Evolutionary conservation across 2,797 vertebrate species (phyloP).

Genomic region (Megalops cyprinoides): DNA sequence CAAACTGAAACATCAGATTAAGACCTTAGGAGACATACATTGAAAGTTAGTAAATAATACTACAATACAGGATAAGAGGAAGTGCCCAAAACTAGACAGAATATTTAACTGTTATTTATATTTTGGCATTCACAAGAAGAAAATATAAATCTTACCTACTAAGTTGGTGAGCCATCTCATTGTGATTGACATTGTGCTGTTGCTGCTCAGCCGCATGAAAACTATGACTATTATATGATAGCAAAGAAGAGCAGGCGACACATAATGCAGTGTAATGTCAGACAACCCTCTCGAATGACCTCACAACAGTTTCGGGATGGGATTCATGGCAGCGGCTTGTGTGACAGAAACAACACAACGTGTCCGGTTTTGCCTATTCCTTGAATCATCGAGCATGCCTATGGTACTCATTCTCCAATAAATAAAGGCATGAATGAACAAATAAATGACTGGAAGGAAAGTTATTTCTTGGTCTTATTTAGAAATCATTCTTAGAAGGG

Average conservation of each 20-base stretch:
- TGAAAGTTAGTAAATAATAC: not conserved
- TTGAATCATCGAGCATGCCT: not conserved
- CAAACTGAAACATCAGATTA: slow-evolving; percentile 11
- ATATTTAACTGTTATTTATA: not conserved
- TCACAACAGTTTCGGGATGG: not conserved
- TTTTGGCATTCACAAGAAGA: not conserved
- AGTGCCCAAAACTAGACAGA: not conserved
- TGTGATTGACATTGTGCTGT: not conserved
- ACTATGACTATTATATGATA: not conserved
- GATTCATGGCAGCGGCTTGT: not conserved
- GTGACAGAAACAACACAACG: not conserved
- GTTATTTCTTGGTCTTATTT: not conserved
- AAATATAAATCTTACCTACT: not conserved
- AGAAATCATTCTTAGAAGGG: no score
- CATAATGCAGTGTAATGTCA: not conserved
- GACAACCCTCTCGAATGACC: not conserved
- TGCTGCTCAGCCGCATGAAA: not conserved
- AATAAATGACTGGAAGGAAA: not conserved
- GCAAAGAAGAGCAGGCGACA: not conserved
- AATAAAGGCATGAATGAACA: not conserved
- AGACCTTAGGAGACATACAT: slow-evolving; percentile 10
- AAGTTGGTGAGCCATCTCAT: not conserved
- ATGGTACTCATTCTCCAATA: not conserved
- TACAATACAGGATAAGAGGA: not conserved
- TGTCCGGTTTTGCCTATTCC: not conserved